Conservation (phyloP, 2,888 invertebrate species). For the Phalera bucephala region DNA sequence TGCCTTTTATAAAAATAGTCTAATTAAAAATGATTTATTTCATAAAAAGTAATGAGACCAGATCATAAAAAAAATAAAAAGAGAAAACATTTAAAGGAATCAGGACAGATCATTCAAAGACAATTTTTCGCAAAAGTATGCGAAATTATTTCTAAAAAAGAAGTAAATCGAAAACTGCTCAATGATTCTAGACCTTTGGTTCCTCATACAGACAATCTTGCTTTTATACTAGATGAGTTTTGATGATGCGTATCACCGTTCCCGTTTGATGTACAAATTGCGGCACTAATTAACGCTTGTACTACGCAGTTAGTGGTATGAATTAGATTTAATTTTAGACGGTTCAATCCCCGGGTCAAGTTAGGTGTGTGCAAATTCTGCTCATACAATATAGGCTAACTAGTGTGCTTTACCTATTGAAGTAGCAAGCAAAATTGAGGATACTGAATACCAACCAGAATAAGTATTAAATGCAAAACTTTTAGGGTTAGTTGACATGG, state of each 20-base stretch:
- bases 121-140: no score
- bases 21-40: no score
- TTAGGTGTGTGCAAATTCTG: background rate
- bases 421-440: background rate
- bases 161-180: no score
- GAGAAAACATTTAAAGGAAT: no score
- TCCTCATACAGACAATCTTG: conserved; percentile 25
- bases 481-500: no score
- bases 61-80: no score
- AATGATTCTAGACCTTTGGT: conserved; percentile 20
- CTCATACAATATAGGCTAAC: background rate
- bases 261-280: conserved; percentile 37
- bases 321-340: conserved; percentile 31
- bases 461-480: no score
- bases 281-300: conserved; percentile 32
- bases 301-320: conserved; percentile 22
- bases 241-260: conserved; percentile 36
- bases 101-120: no score
- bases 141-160: no score
- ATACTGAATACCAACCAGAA: no score
- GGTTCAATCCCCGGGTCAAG: conserved; percentile 21
- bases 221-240: conserved; percentile 31
- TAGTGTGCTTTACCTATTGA: background rate
- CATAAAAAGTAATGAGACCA: no score
- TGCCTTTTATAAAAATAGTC: background rate